Base-by-base conservation (phyloP, 2,888 invertebrate species). In the Drosophila emarginata region DNA sequence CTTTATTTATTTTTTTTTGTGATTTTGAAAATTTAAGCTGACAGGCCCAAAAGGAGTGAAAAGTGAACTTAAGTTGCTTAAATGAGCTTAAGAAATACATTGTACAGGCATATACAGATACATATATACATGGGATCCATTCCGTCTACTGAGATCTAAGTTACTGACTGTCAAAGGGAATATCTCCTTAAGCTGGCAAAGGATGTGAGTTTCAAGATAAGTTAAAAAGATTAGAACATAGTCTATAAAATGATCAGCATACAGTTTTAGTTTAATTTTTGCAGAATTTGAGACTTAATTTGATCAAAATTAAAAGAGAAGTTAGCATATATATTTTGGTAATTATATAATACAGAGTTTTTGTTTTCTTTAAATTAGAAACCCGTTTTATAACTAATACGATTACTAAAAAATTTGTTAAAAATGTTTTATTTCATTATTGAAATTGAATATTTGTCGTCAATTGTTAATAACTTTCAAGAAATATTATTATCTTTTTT, bases 1-100 rank as follows among this genome's bases (percentile, higher is more conserved):
- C 56, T 57, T 32, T 54, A n/a, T 28, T 28, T 15, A 32, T 53
- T 52, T 14, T 9, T 21, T 67, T 54, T 15, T 9, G 5, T 28
- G 32, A 39, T 12, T 7, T 28, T 51, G 50, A 45, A 28, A 26
- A 28, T 21, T 37, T 78, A 83, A 80, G 78, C 71, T 68, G 84
- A 83, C 83, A 80, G 63, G 15, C 60, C 59, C 68, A 62, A 53
- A 32, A 53, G 45, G 56, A 4, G 60, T 18, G 63, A 9, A 26
- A 59, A 64, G 51, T 63, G 45, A 39, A 57, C 64, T 26, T 37
- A 40, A 64, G 28, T 52, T 40, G 11, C 32, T 21, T 39, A 51
- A 54, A 50, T 39, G 58, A 58, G 61, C 61, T 58, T 39, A 61
- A 32, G 54, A 18, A 54, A 54, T 36, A 36, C 54, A 45, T 21